Base-by-base conservation (phyloP, 2,888 invertebrate genomes). In the Xanthorhoe designata region DNA sequence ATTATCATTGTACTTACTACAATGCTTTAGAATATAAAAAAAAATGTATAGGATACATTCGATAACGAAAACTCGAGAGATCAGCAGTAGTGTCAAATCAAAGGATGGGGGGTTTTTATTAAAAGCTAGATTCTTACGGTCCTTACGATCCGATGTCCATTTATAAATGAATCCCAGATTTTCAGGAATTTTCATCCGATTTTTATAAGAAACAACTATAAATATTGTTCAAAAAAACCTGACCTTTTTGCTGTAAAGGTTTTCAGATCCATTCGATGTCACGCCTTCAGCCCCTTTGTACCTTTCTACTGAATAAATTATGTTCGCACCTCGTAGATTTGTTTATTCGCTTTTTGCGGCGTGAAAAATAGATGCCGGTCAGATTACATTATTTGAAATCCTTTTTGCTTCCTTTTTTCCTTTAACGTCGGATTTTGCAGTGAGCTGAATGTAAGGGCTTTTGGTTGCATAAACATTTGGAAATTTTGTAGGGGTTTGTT, bases 301-400 rank as follows among this genome's bases (percentile, higher is more conserved):
- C 82, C 82, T 85, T 85, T 81, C 80, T 83, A 73, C 78, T 90
- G 92, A 91, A 92, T 92, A 91, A 91, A 88, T 91, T 83, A 92
- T 90, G 82, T 82, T 84, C 83, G 72, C 90, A 90, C 90, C 86
- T 90, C 83, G 84, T 82, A 79, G 81, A 82, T 85, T 84, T 84
- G 80, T 83, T 88, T 84, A 80, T 82, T 80, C 78, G 70, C 74
- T 18, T 75, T 76, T 72, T 65, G 74, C 74, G 72, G 63, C 67
- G 74, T 78, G 75, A 77, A 77, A 80, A 78, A 80, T 71, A 52
- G 55, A 74, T 63, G 66, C 49, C 55, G 55, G 53, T 10, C 24
- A 15, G 61, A 15, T 50, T 52, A 70, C 54, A 57, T 68, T 68
- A 53, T 66, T 62, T 50, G 32, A 35, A 38, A 58, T 15, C 53